Percentiles rank a stretch among this genome's conserved stretches.
phyloP scores from a whole-genome alignment of 2,113 vertebrate genomes.

The Abramis brama region DNA sequence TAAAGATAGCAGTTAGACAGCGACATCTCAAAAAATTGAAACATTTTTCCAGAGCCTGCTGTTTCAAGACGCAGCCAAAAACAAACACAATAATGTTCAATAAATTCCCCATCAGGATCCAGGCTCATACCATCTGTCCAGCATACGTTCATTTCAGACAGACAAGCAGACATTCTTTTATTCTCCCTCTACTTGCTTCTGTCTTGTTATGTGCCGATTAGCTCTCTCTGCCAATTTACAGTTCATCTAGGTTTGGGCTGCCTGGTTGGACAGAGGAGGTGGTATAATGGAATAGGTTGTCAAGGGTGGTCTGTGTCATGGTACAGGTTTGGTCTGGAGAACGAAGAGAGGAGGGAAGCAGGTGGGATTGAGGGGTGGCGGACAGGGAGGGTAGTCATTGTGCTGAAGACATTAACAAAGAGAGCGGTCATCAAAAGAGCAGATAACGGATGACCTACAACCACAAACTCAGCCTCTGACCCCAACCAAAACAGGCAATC shows the following conservation, averaged over 20 bases:
- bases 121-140: conserved; percentile 61
- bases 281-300: conserved; percentile 78
- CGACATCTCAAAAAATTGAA: background rate
- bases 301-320: conserved; percentile 73
- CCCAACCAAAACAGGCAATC: conserved; percentile 1
- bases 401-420: conserved; percentile 25
- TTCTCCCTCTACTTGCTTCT: conserved; percentile 42
- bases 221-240: conserved; percentile 74
- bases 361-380: conserved; percentile 53
- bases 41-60: background rate
- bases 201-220: conserved; percentile 65
- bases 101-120: conserved; percentile 58
- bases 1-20: background rate
- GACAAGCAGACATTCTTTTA: conserved; percentile 58
- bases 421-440: conserved; percentile 14
- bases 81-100: background rate
- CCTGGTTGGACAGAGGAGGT: conserved; percentile 54
- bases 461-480: background rate
- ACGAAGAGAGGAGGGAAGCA: conserved; percentile 41
- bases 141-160: conserved; percentile 70
- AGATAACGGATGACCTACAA: conserved; percentile 29
- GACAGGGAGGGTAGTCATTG: conserved; percentile 37
- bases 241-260: conserved; percentile 69
- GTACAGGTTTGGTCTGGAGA: conserved; percentile 23
- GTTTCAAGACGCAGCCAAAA: background rate